Evolutionary conservation across 92 coral and sea anemone genomes (phyloP).

Genomic region (Muricea muricata): DNA sequence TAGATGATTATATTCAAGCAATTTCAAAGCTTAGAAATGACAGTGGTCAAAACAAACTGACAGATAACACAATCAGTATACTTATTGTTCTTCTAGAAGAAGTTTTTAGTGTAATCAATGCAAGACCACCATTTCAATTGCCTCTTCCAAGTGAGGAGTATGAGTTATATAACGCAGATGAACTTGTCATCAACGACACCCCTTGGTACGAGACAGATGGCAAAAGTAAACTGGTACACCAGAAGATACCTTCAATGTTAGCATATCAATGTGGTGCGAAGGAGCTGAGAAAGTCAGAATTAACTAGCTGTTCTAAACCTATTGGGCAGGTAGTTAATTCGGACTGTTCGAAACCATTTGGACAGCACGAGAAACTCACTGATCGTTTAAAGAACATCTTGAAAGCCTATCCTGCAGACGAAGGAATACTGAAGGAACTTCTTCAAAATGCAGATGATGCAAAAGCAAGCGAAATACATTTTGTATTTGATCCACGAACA

Average conservation of each 20-base stretch:
- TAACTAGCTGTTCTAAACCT: conserved; percentile 69
- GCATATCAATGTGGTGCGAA: conserved; percentile 78
- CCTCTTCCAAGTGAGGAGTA: conserved; percentile 74
- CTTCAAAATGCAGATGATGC: conserved; percentile 97
- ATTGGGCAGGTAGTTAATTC: no score
- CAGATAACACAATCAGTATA: conserved; percentile 16
- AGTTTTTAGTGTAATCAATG: background rate
- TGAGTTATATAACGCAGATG: conserved; percentile 58
- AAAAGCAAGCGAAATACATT: conserved; percentile 84
- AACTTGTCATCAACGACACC: conserved; percentile 78
- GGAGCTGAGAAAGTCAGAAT: conserved; percentile 66
- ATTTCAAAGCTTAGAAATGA: conserved; percentile 28
- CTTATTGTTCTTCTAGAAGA: conserved; percentile 37
- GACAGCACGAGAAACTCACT: conserved; percentile 82
- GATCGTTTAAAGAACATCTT: conserved; percentile 79
- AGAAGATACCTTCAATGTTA: conserved; percentile 62
- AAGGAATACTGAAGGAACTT: conserved; percentile 86
- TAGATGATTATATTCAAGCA: conserved; percentile 38
- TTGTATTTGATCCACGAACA: conserved; percentile 78
- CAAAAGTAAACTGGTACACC: conserved; percentile 63
- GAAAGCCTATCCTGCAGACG: conserved; percentile 80
- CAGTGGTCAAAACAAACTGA: background rate
- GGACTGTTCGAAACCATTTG: no score
- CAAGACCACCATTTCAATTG: conserved; percentile 1
- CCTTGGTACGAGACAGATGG: conserved; percentile 72